Percentiles rank a stretch among this genome's conserved stretches.
Evolutionary conservation across 2,797 vertebrate species (phyloP).

Genomic region (Mycteria americana): DNA sequence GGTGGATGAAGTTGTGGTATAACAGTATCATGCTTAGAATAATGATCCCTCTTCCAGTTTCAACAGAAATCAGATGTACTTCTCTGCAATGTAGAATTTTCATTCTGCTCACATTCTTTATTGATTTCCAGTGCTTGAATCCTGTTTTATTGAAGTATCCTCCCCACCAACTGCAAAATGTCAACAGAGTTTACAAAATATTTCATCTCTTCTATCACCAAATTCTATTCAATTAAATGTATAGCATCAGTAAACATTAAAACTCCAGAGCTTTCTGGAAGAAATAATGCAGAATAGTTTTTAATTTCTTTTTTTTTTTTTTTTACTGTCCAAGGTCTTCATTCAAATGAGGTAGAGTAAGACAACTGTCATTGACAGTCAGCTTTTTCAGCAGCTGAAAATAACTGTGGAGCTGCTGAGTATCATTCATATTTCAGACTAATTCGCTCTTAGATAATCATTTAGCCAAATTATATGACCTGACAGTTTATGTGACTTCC

Average conservation of each 20-base stretch:
- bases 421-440: not conserved
- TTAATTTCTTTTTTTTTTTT: not conserved
- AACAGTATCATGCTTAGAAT: slow-evolving; percentile 50
- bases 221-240: slow-evolving; percentile 36
- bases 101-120: slow-evolving; percentile 61
- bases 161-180: slow-evolving; percentile 63
- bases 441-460: slow-evolving; percentile 15
- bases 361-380: slow-evolving; percentile 3
- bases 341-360: slow-evolving; percentile 32
- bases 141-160: slow-evolving; percentile 62
- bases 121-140: slow-evolving; percentile 64
- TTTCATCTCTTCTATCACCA: slow-evolving; percentile 29
- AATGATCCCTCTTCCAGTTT: slow-evolving; percentile 54
- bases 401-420: not conserved
- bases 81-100: slow-evolving; percentile 51
- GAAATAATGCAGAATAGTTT: not conserved
- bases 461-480: slow-evolving; percentile 31
- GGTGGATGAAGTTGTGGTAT: slow-evolving; percentile 24
- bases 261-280: not conserved
- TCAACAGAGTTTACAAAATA: slow-evolving; percentile 67
- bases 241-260: slow-evolving; percentile 3
- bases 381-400: slow-evolving; percentile 42
- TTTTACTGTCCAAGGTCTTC: not conserved
- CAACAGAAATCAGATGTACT: slow-evolving; percentile 46
- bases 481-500: not conserved